Evolutionary conservation across 2,888 invertebrate species (phyloP), one percentile per base, ranked within the genome.

Genomic region (Geotrupes spiniger): DNA sequence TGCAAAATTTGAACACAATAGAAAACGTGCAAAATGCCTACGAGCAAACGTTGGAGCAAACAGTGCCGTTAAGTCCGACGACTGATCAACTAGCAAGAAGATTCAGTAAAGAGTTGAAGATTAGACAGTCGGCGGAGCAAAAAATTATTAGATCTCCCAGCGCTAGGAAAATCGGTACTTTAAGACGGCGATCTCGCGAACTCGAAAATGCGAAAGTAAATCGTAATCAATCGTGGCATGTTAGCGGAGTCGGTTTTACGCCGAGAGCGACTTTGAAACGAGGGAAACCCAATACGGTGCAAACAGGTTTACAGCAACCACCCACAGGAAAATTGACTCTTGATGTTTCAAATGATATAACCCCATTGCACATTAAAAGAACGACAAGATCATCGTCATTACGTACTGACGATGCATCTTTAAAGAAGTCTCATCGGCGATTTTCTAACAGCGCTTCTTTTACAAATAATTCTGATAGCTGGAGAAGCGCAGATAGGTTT

Each of bases 141-240:
- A 84, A 84, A 63, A 78, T 88, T 4, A 85, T 89, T 51, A 74
- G 88, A 54, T 89, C 89, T 0, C 90, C 89, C 0, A 89, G 89
- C 66, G 89, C 88, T 1, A 76, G 89, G 41, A 89, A 88, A 77
- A 90, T 89, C 49, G 89, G 89, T 12, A 82, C 80, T 5, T 79
- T 89, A 57, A 74, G 88, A 62, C 76, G 89, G 37, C 75, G 87
- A 42, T 89, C 89, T 0, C 81, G 82, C 65, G 89, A 89, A 51
- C 59, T 63, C 11, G 64, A 66, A 29, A 56, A 57, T 53, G 10
- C 26, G 5, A 78, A 77, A 69, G 69, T 83, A 16, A 75, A 77
- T 12, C 74, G 85, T 25, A 83, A 81, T 57, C 80, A 82, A 58
- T 83, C 86, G 0, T 85, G 85, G 83, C 83, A 84, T 62, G 76